phyloP scores from a whole-genome alignment of 2,113 vertebrate genomes.

The Brachyhypopomus occidentalis region DNA sequence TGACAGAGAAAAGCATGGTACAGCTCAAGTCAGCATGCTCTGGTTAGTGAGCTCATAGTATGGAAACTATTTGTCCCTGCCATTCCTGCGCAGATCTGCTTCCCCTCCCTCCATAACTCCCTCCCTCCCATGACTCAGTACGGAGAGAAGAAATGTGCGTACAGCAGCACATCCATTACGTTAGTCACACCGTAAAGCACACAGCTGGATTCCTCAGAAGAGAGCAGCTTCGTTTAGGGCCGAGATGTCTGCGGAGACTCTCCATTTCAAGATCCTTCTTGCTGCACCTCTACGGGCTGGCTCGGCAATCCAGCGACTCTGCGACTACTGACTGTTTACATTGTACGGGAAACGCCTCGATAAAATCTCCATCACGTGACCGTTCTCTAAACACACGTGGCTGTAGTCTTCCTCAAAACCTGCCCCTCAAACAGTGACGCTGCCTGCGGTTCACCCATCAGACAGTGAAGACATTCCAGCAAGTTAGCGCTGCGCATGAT shows the following conservation, averaged over 20 bases:
- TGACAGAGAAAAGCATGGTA: constrained; percentile 36
- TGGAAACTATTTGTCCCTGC: constrained; percentile 72
- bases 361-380: constrained; percentile 40
- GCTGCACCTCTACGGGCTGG: background rate
- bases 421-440: background rate
- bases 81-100: constrained; percentile 66
- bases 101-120: constrained; percentile 10
- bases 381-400: constrained; percentile 18
- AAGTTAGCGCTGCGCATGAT: constrained; percentile 12
- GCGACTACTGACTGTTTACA: background rate
- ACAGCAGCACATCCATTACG: constrained; percentile 5
- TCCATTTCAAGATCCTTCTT: background rate
- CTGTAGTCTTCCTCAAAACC: background rate
- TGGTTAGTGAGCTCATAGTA: constrained; percentile 58
- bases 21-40: constrained; percentile 49
- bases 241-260: background rate
- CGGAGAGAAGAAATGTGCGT: constrained; percentile 4
- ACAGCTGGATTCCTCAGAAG: background rate
- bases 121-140: constrained; percentile 37
- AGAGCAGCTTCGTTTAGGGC: background rate
- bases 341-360: constrained; percentile 45
- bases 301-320: background rate
- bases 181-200: constrained; percentile 7
- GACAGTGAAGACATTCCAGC: constrained; percentile 5
- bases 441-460: constrained; percentile 22